Evolutionary conservation across 35 echinoderm and acorn worm genomes (phyloP), one percentile per base, ranked within the genome.

Genomic region (Apostichopus californicus): DNA sequence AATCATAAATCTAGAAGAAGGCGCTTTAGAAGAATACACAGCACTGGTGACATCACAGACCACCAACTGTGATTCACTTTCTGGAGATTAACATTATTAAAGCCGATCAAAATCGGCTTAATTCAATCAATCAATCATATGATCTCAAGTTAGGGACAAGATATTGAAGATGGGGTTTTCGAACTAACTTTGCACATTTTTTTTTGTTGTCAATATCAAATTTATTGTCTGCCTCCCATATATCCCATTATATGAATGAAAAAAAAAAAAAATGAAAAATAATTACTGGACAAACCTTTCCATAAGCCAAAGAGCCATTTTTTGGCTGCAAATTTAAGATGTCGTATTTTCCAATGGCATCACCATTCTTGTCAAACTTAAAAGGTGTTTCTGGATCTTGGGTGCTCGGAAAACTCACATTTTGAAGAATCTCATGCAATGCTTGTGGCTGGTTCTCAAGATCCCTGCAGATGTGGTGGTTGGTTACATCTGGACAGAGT

Each of bases 291-390:
- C 34, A 46, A 52, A 90, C 88, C 71, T 90, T 90, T 28, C 3
- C 23, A 73, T 90, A 90, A 6, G n/a, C 56, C 8, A 68, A 53
- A 0, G 1, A 15, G 21, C 20, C 88, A 34, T 15, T 90, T 22
- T 54, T 20, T 1, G 15, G 26, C 55, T 77, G n/a, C 12, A 96
- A 26, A 17, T 98, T 95, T 21, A 98, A 34, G 57, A 98, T 91
- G 73, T 96, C 93, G 83, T 96, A 98, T 22, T 13, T 60, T 24
- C 94, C 82, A 66, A 55, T 86, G 34, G 95, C 95, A 86, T 98
- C 91, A 5, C 97, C 95, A 88, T 92, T 46, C 20, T 88, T 55
- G 77, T 96, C 89, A 78, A 98, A 94, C 4, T n/a, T 90, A 57
- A 94, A 98, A 11, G 1, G 14, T 7, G 46, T 34, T 9, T 78